Base-by-base conservation (phyloP, 2,797 vertebrate species). In the Hoplostethus mediterraneus region DNA sequence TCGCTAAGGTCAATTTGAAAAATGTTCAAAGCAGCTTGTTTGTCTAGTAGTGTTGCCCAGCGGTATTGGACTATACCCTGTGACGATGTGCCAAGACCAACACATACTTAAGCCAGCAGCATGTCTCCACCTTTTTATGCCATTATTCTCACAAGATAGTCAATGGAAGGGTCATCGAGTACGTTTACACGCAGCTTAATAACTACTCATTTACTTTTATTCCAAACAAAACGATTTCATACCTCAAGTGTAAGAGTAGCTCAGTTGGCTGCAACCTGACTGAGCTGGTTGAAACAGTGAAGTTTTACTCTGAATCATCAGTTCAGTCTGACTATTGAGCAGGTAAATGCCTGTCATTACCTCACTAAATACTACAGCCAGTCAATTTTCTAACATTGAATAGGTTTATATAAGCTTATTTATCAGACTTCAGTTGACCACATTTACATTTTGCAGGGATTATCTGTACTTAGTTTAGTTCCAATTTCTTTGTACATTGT, bases 291-390 rank as follows among this genome's bases (percentile, higher is more conserved):
- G 3, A 42, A 42, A 12, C 9, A 38, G 4, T 38, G 4, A 8
- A 44, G 3, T 44, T 58, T 3, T 28, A 0, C 7, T 57, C 5
- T 40, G 5, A 55, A 12, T 79, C n/a, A n/a, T n/a, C n/a, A n/a
- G n/a, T n/a, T n/a, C n/a, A n/a, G n/a, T n/a, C n/a, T n/a, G 10
- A 12, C 36, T 28, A 44, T 42, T 51, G 67, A 44, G 25, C 5
- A 56, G 3, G 42, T 40, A 57, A 11, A 62, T n/a, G 17, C 47
- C n/a, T 71, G 14, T 33, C 4, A 3, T 58, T 75, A 80, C 71
- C 75, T 79, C 59, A 63, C 10, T 71, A 71, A 70, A 0, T 38
- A 31, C 38, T 56, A 67, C 81, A 70, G 73, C 68, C 73, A 82
- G 10, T 59, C 1, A 0, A 4, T 58, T 56, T 25, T 33, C 8